Percentiles rank a stretch among this genome's conserved stretches.
Conservation (phyloP, 2,888 invertebrate genomes). For the Chrysomela aeneicollis region DNA sequence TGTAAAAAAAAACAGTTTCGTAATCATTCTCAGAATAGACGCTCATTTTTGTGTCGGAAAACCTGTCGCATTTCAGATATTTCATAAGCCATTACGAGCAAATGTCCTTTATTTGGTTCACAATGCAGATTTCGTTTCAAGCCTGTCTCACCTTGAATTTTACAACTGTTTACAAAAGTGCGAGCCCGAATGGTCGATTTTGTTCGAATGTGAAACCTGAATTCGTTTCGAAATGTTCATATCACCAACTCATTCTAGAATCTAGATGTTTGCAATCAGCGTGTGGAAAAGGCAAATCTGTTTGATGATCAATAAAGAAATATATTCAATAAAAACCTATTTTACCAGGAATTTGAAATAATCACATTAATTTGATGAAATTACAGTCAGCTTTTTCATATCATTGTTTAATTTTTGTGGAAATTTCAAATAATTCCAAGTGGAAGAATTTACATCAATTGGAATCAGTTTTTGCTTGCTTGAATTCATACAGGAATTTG, state of each 20-base stretch:
- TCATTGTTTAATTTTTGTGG: too few relatives aligned
- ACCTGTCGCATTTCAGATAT: not conserved
- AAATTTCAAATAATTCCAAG: too few relatives aligned
- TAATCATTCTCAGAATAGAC: not conserved
- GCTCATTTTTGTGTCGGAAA: not conserved
- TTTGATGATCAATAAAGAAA: too few relatives aligned
- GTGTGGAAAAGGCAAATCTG: too few relatives aligned
- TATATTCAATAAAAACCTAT: too few relatives aligned
- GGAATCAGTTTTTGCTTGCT: too few relatives aligned
- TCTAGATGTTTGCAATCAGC: too few relatives aligned
- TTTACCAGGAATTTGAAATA: too few relatives aligned
- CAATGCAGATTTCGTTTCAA: not conserved
- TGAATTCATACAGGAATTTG: too few relatives aligned
- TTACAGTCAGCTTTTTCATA: too few relatives aligned
- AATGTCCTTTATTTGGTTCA: not conserved
- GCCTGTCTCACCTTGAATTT: conserved; percentile 19
- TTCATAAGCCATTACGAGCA: conserved; percentile 18
- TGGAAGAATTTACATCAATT: too few relatives aligned
- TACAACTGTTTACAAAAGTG: conserved; percentile 12
- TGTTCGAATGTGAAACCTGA: not conserved
- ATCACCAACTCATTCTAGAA: not conserved
- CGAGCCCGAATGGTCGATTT: not conserved
- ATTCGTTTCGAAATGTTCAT: conserved; percentile 2
- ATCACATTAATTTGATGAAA: too few relatives aligned
- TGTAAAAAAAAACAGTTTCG: not conserved